Conservation (phyloP, 2,888 invertebrate species). For the Sialis fuliginosa region DNA sequence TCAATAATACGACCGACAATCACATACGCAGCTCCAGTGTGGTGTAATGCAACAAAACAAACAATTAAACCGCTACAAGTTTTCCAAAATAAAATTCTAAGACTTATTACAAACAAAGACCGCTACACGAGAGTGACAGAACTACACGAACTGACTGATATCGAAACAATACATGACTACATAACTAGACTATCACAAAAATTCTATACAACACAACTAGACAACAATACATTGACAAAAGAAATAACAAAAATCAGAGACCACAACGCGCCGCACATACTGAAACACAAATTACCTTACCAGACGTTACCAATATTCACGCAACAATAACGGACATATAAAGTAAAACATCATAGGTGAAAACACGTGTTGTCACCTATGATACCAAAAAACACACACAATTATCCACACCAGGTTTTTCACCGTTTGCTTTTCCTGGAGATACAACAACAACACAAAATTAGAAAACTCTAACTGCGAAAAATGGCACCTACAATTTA, state of each 20-base stretch:
- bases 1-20: conserved; percentile 12
- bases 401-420: too few relatives aligned
- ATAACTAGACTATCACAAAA: conserved; percentile 6
- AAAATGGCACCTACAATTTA: too few relatives aligned
- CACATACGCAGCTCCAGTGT: conserved; percentile 11
- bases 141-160: conserved; percentile 7
- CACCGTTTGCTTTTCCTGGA: too few relatives aligned
- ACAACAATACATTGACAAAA: conserved; percentile 4
- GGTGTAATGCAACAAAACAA: conserved; percentile 8
- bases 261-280: too few relatives aligned
- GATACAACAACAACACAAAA: conserved; percentile 1
- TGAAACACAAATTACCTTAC: too few relatives aligned
- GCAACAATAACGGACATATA: background rate
- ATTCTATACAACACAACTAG: conserved; percentile 5
- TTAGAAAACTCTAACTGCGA: too few relatives aligned
- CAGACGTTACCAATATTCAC: too few relatives aligned
- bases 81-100: conserved; percentile 12
- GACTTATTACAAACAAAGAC: conserved; percentile 7
- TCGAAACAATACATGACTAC: conserved; percentile 6
- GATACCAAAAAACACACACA: too few relatives aligned
- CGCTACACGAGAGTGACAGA: conserved; percentile 7
- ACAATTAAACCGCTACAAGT: conserved; percentile 8
- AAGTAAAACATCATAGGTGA: conserved; percentile 15
- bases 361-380: conserved; percentile 10
- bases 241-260: background rate